Evolutionary conservation across 2,797 vertebrate genomes (phyloP), one percentile per base, ranked within the genome.

Genomic region (Acanthurus leucopareius): DNA sequence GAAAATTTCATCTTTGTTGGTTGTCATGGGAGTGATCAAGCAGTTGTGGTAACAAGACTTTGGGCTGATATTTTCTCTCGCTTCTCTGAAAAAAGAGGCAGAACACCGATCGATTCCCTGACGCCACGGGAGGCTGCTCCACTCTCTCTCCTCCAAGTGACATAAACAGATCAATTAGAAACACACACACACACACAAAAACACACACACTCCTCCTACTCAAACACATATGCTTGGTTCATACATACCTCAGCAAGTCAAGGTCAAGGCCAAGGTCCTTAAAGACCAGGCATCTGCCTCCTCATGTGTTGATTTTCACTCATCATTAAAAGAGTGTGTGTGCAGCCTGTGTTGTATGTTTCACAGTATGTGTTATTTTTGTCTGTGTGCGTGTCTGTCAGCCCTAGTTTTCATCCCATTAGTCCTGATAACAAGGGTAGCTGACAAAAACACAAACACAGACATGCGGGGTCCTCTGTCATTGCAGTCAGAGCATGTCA

Each of bases 151-250:
- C 75, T 78, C 64, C 38, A 45, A 76, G 60, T 72, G 49, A 85
- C 83, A 87, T 84, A 84, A 91, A 90, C 84, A 88, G 87, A 94
- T 94, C 93, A 94, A 92, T 94, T 79, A 80, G 44, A 52, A 58
- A 71, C 83, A 80, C 74, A 74, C 84, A 73, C 63, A 70, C 63
- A 83, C 62, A 75, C 66, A 79, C 49, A 70, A 64, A 64, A 62
- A 66, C 25, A 67, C 66, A 76, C 60, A 75, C 22, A 4, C 20
- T 9, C 79, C 53, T 57, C 28, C 69, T 17, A 32, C 49, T 80
- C 69, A 61, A 77, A 68, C 40, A 59, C 64, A 40, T 47, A 47
- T 44, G 28, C 63, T 75, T 7, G 10, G 69, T 53, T 74, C 62
- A 74, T 19, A 63, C 57, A 65, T 16, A 9, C 59, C 47, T 40